Percentiles rank a stretch among this genome's conserved stretches.
Conservation (phyloP, 2,888 invertebrate species). For the Erannis defoliaria region DNA sequence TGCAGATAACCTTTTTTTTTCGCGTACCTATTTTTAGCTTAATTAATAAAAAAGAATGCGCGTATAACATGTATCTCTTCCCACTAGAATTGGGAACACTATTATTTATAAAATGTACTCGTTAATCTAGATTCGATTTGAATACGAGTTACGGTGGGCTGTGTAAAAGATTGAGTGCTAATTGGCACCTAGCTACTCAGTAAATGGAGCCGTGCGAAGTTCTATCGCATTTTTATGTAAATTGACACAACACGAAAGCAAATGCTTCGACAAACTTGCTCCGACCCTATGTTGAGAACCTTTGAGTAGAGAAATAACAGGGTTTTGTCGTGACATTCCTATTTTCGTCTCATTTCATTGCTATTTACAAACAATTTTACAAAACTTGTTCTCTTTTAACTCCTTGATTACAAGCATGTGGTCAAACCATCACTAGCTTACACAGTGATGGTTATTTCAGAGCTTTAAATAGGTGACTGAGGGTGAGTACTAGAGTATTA, state of each 20-base stretch:
- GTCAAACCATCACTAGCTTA: no score
- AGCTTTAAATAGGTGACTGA: no score
- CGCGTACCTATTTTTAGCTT: neutral
- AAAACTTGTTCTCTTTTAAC: no score
- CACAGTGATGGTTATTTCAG: no score
- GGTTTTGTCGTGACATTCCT: no score
- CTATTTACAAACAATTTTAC: no score
- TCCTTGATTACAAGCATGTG: no score
- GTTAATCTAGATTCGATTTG: slow-evolving; percentile 22
- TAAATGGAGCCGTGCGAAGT: slow-evolving; percentile 49
- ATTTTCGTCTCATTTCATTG: no score
- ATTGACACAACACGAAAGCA: slow-evolving; percentile 33
- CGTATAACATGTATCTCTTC: neutral
- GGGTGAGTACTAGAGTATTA: no score
- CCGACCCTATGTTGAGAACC: slow-evolving; percentile 1
- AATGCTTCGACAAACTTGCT: neutral
- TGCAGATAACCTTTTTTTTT: neutral
- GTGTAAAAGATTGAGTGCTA: slow-evolving; percentile 56
- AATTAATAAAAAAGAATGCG: slow-evolving; percentile 5
- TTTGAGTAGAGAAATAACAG: no score
- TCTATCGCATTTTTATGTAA: slow-evolving; percentile 60
- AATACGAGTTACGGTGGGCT: slow-evolving; percentile 44
- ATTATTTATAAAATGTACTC: slow-evolving; percentile 19
- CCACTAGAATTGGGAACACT: slow-evolving; percentile 4
- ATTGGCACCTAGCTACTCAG: slow-evolving; percentile 50